A percentile compares a stretch with the other conserved stretches of the same genome.
Conservation (phyloP, 2,888 invertebrate species). For the Maniola hyperantus region DNA sequence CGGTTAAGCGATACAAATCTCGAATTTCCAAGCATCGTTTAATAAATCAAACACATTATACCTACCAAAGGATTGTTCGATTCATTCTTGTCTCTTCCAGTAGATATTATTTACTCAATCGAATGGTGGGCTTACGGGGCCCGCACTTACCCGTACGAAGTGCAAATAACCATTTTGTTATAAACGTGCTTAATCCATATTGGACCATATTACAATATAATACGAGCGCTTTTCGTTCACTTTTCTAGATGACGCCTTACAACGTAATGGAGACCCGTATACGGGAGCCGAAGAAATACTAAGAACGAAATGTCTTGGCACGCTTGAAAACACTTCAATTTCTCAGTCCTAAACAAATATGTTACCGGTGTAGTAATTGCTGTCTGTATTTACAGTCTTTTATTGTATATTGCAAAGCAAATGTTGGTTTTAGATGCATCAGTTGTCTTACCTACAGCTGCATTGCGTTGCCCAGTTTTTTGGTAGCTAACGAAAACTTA, state of each 20-base stretch:
- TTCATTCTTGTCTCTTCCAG: conserved; percentile 75
- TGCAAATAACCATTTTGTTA: conserved; percentile 32
- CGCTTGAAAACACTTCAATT: conserved; percentile 79
- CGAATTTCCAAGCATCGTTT: conserved; percentile 54
- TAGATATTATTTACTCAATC: conserved; percentile 66
- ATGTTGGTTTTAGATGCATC: conserved; percentile 79
- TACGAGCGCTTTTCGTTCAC: conserved; percentile 29
- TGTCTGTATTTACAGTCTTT: conserved; percentile 77
- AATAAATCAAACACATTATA: conserved; percentile 78
- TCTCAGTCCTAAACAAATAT: conserved; percentile 81
- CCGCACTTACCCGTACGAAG: conserved; percentile 44
- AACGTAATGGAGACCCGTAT: conserved; percentile 29
- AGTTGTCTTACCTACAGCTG: conserved; percentile 75
- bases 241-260: conserved; percentile 15
- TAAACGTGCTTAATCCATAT: conserved; percentile 24
- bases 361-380: conserved; percentile 79
- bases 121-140: conserved; percentile 58
- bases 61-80: conserved; percentile 67
- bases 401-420: conserved; percentile 79
- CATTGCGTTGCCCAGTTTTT: conserved; percentile 53
- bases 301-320: conserved; percentile 72
- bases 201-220: conserved; percentile 27
- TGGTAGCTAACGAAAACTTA: conserved; percentile 59
- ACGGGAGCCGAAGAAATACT: conserved; percentile 60
- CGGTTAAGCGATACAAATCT: conserved; percentile 45